Evolutionary conservation across 1,140 invertebrate species (phyloP).

Genomic region (Drosophila obscura): DNA sequence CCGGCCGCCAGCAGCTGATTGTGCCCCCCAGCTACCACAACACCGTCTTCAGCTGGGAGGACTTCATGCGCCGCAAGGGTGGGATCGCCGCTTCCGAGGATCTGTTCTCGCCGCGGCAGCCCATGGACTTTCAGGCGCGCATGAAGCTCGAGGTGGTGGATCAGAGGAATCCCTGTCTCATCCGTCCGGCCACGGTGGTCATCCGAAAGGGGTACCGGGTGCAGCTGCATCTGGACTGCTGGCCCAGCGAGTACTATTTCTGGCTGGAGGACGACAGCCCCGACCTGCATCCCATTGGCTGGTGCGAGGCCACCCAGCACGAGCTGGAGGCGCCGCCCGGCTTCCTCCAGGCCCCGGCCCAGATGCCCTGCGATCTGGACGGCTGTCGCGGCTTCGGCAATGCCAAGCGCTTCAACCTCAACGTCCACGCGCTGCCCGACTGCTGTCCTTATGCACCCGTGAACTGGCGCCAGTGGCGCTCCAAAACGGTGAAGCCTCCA

Average conservation of each 20-base stretch:
- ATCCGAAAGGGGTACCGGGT: slow-evolving; percentile 91
- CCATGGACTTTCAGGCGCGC: slow-evolving; percentile 92
- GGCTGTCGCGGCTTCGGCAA: slow-evolving; percentile 93
- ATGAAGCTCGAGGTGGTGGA: slow-evolving; percentile 97
- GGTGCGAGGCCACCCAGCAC: slow-evolving; percentile 94
- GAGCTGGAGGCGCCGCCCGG: slow-evolving; percentile 92
- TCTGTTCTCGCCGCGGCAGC: slow-evolving; percentile 91
- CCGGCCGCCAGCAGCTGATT: slow-evolving; percentile 90
- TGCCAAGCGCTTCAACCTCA: slow-evolving; percentile 89
- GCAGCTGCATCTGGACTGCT: slow-evolving; percentile 95
- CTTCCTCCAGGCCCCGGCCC: slow-evolving; percentile 38
- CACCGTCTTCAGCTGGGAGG: slow-evolving; percentile 92
- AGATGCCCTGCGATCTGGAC: slow-evolving; percentile 87
- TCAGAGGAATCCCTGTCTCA: slow-evolving; percentile 89
- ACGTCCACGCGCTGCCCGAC: slow-evolving; percentile 90
- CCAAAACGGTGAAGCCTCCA: slow-evolving; percentile 68
- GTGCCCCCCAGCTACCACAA: slow-evolving; percentile 90
- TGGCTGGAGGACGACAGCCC: slow-evolving; percentile 96
- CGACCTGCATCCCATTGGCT: slow-evolving; percentile 95
- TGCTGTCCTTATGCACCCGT: slow-evolving; percentile 91
- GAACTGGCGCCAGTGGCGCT: slow-evolving; percentile 80
- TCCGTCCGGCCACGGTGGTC: slow-evolving; percentile 93
- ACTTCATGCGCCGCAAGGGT: slow-evolving; percentile 90
- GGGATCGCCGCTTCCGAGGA: slow-evolving; percentile 91
- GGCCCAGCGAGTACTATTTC: slow-evolving; percentile 93